Conservation (phyloP, 2,888 invertebrate genomes). For the Ophraella communa region DNA sequence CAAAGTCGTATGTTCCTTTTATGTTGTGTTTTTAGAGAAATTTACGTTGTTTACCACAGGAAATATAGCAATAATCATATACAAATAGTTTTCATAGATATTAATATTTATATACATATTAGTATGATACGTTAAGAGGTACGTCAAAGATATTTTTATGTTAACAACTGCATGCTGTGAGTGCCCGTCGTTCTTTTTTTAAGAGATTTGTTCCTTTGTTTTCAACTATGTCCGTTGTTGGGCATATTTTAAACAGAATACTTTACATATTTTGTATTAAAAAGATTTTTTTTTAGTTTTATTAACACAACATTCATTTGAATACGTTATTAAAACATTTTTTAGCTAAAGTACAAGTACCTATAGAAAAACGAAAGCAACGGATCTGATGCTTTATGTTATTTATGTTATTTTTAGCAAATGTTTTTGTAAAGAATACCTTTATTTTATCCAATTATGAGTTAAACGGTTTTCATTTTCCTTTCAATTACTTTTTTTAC, state of each 20-base stretch:
- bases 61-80: slow-evolving; percentile 60
- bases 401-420: no score
- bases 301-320: no score
- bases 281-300: no score
- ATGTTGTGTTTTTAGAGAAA: slow-evolving; percentile 42
- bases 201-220: slow-evolving; percentile 14
- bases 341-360: no score
- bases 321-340: no score
- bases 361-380: no score
- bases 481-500: no score
- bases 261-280: no score
- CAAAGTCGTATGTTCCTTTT: slow-evolving; percentile 55
- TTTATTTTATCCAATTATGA: no score
- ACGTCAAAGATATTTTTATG: slow-evolving; percentile 36
- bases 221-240: neutral
- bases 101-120: slow-evolving; percentile 48
- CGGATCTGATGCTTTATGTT: no score
- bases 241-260: neutral
- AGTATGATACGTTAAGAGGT: slow-evolving; percentile 37
- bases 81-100: slow-evolving; percentile 51
- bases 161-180: slow-evolving; percentile 34
- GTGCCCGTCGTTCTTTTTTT: slow-evolving; percentile 7
- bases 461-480: no score
- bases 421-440: no score
- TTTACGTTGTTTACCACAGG: slow-evolving; percentile 53